phyloP scores from a whole-genome alignment of 2,888 invertebrate species.

The Scaptomyza parva region DNA sequence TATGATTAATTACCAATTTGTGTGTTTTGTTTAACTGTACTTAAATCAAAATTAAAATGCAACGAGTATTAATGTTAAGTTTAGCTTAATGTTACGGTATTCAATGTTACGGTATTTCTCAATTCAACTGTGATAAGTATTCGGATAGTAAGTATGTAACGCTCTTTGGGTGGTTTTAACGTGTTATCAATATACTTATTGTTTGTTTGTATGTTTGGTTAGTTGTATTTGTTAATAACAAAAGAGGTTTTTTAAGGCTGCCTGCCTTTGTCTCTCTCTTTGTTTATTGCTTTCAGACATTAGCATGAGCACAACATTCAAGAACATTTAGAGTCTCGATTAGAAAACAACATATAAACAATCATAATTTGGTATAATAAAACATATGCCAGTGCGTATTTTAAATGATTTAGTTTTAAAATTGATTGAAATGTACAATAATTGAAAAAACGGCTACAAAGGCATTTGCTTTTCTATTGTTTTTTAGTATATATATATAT shows the following conservation, averaged over 20 bases:
- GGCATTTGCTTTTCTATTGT: slow-evolving; percentile 53
- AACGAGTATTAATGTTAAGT: slow-evolving; percentile 47
- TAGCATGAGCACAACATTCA: slow-evolving; percentile 77
- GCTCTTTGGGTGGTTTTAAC: slow-evolving; percentile 13
- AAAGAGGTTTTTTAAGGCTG: slow-evolving; percentile 14
- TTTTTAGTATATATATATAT: slow-evolving; percentile 11
- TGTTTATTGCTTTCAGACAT: slow-evolving; percentile 4
- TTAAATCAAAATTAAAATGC: slow-evolving; percentile 46
- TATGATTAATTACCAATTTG: slow-evolving; percentile 67
- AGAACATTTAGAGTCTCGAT: slow-evolving; percentile 64
- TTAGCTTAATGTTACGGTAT: slow-evolving; percentile 49
- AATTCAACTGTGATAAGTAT: slow-evolving; percentile 44
- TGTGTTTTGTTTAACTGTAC: slow-evolving; percentile 36
- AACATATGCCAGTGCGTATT: slow-evolving; percentile 54
- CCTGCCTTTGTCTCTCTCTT: slow-evolving; percentile 18
- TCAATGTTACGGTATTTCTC: slow-evolving; percentile 28
- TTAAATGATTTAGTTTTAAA: not conserved
- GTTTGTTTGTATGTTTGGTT: slow-evolving; percentile 10
- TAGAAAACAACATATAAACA: slow-evolving; percentile 23
- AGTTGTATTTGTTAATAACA: slow-evolving; percentile 39
- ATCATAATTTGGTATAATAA: slow-evolving; percentile 32
- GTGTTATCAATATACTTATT: slow-evolving; percentile 20
- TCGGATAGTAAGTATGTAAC: slow-evolving; percentile 28
- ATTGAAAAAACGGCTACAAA: slow-evolving; percentile 21
- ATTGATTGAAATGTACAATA: slow-evolving; percentile 2